Percentiles rank a stretch among this genome's conserved stretches.
These are phyloP conservation scores for Mystacornis crossleyi DNA, from an alignment of 2,113 vertebrate genomes.

Conservation along the genomic window DNA sequence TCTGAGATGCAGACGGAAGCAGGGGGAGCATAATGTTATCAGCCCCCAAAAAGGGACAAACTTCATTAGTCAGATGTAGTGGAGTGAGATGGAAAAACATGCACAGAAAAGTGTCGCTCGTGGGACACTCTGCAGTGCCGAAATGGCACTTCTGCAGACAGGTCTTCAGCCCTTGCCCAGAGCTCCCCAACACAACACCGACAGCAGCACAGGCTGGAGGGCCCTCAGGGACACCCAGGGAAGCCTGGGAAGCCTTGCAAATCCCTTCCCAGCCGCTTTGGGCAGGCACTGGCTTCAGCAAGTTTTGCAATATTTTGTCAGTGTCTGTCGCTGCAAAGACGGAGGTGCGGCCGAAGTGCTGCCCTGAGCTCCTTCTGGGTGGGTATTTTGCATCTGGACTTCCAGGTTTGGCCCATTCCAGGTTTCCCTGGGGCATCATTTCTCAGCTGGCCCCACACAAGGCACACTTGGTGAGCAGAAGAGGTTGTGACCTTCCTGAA, in stretches of 20 bases:
- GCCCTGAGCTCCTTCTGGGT: not conserved
- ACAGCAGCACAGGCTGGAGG: not conserved
- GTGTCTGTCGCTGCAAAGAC: too few relatives aligned
- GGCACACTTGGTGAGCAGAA: not conserved
- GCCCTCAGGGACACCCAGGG: not conserved
- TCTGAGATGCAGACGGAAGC: not conserved
- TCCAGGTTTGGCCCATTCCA: not conserved
- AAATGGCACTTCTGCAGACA: accelerated
- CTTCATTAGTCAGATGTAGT: not conserved
- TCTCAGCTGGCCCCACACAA: not conserved
- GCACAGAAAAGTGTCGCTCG: accelerated
- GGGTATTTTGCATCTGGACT: not conserved
- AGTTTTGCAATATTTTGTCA: not conserved
- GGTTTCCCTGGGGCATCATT: not conserved
- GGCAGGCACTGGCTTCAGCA: accelerated
- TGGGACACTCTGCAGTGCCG: not conserved
- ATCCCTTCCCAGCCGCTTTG: not conserved
- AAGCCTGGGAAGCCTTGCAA: not conserved
- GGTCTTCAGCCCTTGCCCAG: not conserved
- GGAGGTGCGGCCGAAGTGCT: accelerated
- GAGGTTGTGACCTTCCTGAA: not conserved
- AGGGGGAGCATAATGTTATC: not conserved
- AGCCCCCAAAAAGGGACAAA: not conserved
- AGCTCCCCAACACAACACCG: accelerated
- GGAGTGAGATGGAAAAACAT: not conserved